phyloP scores from a whole-genome alignment of 2,113 vertebrate genomes.

The Sinocyclocheilus anshuiensis region DNA sequence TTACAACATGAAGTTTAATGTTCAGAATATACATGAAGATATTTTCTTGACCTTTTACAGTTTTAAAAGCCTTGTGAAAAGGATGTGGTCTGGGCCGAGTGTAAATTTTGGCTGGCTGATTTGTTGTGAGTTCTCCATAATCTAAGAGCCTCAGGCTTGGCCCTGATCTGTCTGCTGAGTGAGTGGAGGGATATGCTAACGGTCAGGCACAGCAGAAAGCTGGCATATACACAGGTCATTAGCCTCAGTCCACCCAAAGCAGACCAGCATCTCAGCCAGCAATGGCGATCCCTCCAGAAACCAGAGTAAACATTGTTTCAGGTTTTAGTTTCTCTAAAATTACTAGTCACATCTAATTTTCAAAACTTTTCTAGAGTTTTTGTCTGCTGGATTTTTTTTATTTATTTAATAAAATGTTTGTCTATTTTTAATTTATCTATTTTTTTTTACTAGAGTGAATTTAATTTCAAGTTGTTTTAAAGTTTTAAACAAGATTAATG shows the following conservation, averaged over 20 bases:
- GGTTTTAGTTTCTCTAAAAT: background rate
- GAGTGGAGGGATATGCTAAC: constrained; percentile 71
- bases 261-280: constrained; percentile 4
- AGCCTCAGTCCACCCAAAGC: constrained; percentile 19
- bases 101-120: constrained; percentile 59
- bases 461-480: background rate
- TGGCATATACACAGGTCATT: constrained; percentile 63
- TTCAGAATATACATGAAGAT: background rate
- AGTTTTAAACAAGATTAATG: background rate
- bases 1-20: background rate
- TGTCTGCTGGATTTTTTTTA: background rate
- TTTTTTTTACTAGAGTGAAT: background rate
- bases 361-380: background rate
- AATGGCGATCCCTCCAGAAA: background rate
- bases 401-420: background rate
- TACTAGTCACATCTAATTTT: background rate
- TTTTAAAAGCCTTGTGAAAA: background rate
- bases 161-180: constrained; percentile 61
- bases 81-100: constrained; percentile 66
- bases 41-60: background rate
- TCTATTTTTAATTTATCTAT: background rate
- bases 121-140: constrained; percentile 70
- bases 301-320: background rate
- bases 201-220: constrained; percentile 68
- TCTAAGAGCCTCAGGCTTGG: constrained; percentile 75